Percentiles rank a stretch among this genome's conserved stretches.
phyloP scores from a whole-genome alignment of 2,797 vertebrate genomes.

The Rhodeus uyekii region DNA sequence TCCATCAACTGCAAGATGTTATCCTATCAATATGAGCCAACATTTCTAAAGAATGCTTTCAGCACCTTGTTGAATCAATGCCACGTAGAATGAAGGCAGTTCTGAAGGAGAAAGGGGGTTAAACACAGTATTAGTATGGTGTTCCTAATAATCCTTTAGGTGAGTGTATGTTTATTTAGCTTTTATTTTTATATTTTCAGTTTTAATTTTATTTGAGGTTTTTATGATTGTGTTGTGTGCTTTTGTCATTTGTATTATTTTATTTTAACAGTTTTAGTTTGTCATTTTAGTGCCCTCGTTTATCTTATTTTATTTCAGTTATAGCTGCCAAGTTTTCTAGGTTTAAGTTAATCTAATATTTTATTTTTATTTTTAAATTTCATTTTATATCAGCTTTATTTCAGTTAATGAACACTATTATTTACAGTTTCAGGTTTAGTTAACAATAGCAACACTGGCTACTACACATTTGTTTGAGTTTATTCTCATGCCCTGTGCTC shows the following conservation, averaged over 20 bases:
- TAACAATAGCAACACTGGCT: not conserved
- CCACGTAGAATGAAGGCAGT: too few species aligned
- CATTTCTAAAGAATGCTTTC: too few species aligned
- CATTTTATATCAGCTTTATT: not conserved
- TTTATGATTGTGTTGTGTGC: not conserved
- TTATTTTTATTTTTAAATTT: not conserved
- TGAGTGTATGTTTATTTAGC: too few species aligned
- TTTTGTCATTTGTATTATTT: not conserved
- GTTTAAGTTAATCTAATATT: not conserved
- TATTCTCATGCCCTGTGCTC: not conserved
- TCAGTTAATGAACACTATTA: not conserved
- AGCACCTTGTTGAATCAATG: too few species aligned
- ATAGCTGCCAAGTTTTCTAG: not conserved
- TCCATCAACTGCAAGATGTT: too few species aligned
- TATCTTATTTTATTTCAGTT: not conserved
- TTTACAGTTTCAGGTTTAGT: not conserved
- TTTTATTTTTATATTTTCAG: not conserved
- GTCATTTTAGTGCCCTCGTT: not conserved
- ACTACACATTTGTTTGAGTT: not conserved
- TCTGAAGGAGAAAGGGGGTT: too few species aligned
- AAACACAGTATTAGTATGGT: too few species aligned
- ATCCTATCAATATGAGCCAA: too few species aligned
- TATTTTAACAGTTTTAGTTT: not conserved
- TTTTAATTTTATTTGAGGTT: too few species aligned
- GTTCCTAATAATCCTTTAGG: too few species aligned